A percentile compares a stretch with the other conserved stretches of the same genome.
Evolutionary conservation across 2,113 vertebrate genomes (phyloP).

Genomic region (Spea multiplicata): DNA sequence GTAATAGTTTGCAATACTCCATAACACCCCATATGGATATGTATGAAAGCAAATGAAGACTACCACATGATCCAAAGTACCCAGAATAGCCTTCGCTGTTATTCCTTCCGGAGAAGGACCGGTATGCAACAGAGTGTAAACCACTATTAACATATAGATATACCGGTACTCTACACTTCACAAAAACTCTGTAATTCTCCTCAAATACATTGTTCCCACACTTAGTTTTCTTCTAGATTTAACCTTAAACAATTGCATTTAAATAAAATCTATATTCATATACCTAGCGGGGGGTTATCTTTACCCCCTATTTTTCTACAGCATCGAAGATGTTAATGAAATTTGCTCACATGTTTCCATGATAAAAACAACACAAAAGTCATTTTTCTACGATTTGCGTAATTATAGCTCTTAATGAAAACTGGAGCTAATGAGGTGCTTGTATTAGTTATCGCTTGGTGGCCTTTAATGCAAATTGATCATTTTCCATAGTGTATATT

Average conservation of each 20-base stretch:
- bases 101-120: too few species aligned
- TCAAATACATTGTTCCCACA: too few species aligned
- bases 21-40: too few species aligned
- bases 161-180: too few species aligned
- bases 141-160: too few species aligned
- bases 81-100: too few species aligned
- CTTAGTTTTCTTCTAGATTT: too few species aligned
- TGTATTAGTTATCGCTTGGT: conserved; percentile 12
- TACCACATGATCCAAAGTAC: too few species aligned
- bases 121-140: too few species aligned
- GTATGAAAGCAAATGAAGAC: too few species aligned
- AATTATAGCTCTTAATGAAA: conserved; percentile 7
- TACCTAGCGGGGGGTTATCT: neutral
- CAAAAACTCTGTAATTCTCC: too few species aligned
- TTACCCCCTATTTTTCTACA: neutral
- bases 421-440: conserved; percentile 10
- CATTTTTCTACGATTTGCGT: conserved; percentile 10
- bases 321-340: neutral
- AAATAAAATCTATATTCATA: neutral
- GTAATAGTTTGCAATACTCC: too few species aligned
- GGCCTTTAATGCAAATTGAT: neutral
- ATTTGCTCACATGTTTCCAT: neutral
- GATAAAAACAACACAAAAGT: neutral
- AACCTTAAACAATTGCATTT: neutral
- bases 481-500: neutral